These are phyloP conservation scores for Semaprochilodus insignis DNA, from an alignment of 2,797 vertebrate genomes.

Conservation along the genomic window DNA sequence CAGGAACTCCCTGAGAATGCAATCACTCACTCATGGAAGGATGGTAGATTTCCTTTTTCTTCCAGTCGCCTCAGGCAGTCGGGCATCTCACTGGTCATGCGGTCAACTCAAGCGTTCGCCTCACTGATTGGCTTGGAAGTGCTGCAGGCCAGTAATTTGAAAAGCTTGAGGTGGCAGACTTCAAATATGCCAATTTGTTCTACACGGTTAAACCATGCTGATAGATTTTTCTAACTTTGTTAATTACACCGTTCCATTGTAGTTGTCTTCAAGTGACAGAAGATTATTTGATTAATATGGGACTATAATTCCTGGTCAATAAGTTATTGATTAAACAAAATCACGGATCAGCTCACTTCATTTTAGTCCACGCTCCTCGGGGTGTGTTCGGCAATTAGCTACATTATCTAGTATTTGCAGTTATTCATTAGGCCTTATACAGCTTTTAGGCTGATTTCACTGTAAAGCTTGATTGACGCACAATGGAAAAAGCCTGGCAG, in stretches of 20 bases:
- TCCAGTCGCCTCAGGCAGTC: neutral
- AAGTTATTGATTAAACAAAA: neutral
- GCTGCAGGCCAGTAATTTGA: neutral
- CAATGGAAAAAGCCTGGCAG: neutral
- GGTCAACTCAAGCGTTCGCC: neutral
- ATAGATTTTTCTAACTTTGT: conserved; percentile 38
- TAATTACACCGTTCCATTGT: conserved; percentile 33
- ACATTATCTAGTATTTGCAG: neutral
- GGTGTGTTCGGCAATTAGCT: neutral
- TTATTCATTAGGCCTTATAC: neutral
- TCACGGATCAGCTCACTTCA: neutral
- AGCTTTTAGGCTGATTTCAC: neutral
- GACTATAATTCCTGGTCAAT: neutral
- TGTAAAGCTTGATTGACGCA: neutral
- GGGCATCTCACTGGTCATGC: neutral
- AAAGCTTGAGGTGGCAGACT: neutral
- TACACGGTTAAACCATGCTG: too few relatives aligned
- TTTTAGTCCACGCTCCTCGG: neutral
- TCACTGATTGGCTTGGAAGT: neutral
- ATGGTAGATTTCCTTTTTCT: conserved; percentile 5
- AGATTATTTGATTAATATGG: conserved; percentile 19
- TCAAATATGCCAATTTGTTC: neutral
- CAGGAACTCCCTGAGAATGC: neutral
- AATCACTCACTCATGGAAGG: neutral
- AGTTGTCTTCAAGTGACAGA: conserved; percentile 35